Base-by-base conservation (phyloP, 1,140 invertebrate species). In the Camponotus pennsylvanicus region DNA sequence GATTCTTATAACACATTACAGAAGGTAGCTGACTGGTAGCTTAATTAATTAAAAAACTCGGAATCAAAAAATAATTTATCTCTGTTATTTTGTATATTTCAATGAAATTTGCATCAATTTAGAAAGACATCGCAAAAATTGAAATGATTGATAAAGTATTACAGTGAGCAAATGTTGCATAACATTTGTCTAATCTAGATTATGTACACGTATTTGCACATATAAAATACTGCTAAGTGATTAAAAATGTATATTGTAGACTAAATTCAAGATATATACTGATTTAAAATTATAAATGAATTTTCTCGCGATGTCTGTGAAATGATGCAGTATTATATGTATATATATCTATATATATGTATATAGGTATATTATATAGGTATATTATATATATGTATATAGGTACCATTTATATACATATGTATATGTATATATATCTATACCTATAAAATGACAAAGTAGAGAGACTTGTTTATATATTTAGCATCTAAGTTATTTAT, bases 401-500 rank as follows among this genome's bases (percentile, higher is more conserved):
- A 27, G 73, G 90, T 69, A 27, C 27, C 27, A 67, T 84, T 88
- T 64, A 27, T 37, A 49, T 75, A 71, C 71, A 11, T 34, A 63
- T 27, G 40, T 18, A 40, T 49, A 32, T 66, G 37, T 37, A n/a
- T 59, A 80, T 21, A 34, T 79, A 79, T 67, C 57, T 40, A 71
- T 45, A 71, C 67, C 61, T 83, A 83, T 73, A 61, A 83, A 82
- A 79, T 88, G 86, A 84, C 85, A 77, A 86, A 86, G 70, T 75
- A 75, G 77, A 78, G 80, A 89, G 66, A 91, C 42, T 49, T 89
- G 78, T 92, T 90, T 89, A 85, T 88, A 75, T 89, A 92, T 89
- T 86, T 92, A 92, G 89, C 42, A 55, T 77, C 66, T 93, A 92
- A 91, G 89, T 92, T 92, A 92, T 93, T 92, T 92, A 92, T 92